These are phyloP conservation scores for Micrasema minimum DNA, from an alignment of 1,140 invertebrate species.

Conservation along the genomic window DNA sequence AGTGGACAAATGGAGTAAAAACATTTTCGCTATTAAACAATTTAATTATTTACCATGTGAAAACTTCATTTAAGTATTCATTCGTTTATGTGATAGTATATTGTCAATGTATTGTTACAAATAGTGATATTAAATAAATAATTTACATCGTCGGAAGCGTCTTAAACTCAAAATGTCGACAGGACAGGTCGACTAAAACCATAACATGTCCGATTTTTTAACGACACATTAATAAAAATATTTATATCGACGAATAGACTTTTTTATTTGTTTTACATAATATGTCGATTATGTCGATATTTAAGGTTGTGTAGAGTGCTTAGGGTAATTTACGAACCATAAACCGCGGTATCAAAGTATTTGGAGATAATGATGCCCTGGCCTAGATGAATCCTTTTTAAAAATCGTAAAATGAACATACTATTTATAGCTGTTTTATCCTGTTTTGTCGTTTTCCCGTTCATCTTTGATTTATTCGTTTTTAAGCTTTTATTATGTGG, in stretches of 20 bases:
- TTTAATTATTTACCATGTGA: too few relatives aligned
- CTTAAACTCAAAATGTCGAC: constrained; percentile 12
- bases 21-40: too few relatives aligned
- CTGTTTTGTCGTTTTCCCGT: too few relatives aligned
- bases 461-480: too few relatives aligned
- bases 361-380: neutral
- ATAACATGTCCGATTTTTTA: constrained; percentile 12
- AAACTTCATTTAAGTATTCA: too few relatives aligned
- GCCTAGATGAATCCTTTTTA: too few relatives aligned
- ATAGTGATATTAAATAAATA: constrained; percentile 21
- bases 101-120: too few relatives aligned
- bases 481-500: too few relatives aligned
- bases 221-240: constrained; percentile 27
- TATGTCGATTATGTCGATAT: constrained; percentile 31
- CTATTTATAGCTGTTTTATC: too few relatives aligned
- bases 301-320: constrained; percentile 16
- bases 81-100: constrained; percentile 28
- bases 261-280: constrained; percentile 31
- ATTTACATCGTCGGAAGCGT: constrained; percentile 30
- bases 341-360: constrained; percentile 5
- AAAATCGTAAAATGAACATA: too few relatives aligned
- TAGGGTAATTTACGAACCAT: constrained; percentile 5
- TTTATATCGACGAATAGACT: constrained; percentile 14
- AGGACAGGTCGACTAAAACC: constrained; percentile 24
- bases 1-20: too few relatives aligned